These are phyloP conservation scores for Sussaba pulchella DNA, from an alignment of 2,888 invertebrate genomes.

Conservation along the genomic window DNA sequence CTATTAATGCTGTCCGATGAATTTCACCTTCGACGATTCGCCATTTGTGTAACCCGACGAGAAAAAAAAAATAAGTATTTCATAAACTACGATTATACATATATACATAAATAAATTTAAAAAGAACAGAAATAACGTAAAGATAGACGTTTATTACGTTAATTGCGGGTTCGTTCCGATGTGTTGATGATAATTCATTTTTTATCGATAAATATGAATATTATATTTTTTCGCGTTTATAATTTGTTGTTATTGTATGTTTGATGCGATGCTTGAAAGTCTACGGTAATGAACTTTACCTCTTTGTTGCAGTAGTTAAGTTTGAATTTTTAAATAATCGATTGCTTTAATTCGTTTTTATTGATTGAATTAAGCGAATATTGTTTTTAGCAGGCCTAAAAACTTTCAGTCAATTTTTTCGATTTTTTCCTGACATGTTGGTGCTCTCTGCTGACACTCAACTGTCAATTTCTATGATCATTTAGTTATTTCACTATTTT, in stretches of 20 bases:
- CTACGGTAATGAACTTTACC: not conserved
- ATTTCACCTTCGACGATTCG: conserved; percentile 58
- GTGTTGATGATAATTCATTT: conserved; percentile 72
- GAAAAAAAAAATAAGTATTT: conserved; percentile 50
- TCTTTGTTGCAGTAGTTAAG: too few species aligned
- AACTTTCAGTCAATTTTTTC: conserved; percentile 67
- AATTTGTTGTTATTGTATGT: conserved; percentile 51
- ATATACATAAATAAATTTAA: conserved; percentile 60
- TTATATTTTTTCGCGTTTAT: conserved; percentile 71
- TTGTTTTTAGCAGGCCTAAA: conserved; percentile 81
- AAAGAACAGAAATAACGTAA: conserved; percentile 47
- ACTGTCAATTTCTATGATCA: too few species aligned
- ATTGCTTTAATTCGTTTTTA: conserved; percentile 30
- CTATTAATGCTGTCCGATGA: conserved; percentile 53
- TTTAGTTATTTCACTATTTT: conserved; percentile 17
- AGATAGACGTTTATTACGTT: conserved; percentile 47
- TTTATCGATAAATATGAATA: conserved; percentile 66
- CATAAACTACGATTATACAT: conserved; percentile 60
- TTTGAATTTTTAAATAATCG: conserved; percentile 44
- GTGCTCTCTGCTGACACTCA: conserved; percentile 24
- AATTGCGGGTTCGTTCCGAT: conserved; percentile 68
- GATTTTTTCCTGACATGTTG: conserved; percentile 12
- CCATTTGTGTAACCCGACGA: conserved; percentile 56
- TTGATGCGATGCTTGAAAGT: conserved; percentile 15
- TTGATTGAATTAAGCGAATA: conserved; percentile 41